Percentiles rank a stretch among this genome's conserved stretches.
These are phyloP conservation scores for Diceros bicornis DNA, from an alignment of 2,797 vertebrate genomes.

Conservation along the genomic window DNA sequence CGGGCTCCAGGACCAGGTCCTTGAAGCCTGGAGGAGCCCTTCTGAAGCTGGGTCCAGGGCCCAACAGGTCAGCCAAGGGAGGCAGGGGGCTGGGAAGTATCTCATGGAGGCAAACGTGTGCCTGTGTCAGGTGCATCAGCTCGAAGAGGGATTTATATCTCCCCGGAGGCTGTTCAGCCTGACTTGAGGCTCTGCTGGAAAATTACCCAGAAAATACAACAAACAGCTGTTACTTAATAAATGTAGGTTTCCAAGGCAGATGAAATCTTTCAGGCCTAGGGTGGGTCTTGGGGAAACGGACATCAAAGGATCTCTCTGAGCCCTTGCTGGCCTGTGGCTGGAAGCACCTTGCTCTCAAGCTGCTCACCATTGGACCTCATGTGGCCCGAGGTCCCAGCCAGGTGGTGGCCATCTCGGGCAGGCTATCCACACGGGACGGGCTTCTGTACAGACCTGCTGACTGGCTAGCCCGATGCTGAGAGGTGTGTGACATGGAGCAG, in stretches of 20 bases:
- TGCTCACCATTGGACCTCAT: not conserved
- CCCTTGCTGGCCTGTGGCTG: not conserved
- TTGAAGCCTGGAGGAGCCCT: not conserved
- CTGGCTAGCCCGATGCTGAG: not conserved
- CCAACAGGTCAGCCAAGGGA: not conserved
- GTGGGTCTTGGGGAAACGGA: not conserved
- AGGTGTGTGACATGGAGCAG: not conserved
- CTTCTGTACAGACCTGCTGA: not conserved
- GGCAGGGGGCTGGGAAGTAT: not conserved
- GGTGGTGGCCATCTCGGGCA: not conserved
- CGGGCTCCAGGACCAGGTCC: not conserved
- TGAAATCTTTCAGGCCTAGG: not conserved
- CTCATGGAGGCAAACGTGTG: rapidly evolving
- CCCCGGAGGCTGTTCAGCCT: not conserved
- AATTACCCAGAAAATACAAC: not conserved
- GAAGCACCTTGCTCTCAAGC: not conserved
- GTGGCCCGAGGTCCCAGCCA: not conserved
- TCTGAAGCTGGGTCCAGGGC: not conserved
- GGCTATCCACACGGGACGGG: not conserved
- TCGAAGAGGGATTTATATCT: not conserved
- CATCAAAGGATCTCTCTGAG: not conserved
- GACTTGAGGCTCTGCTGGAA: not conserved
- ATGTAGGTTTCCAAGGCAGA: not conserved
- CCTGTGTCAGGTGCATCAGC: rapidly evolving
- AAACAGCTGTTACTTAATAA: constrained; percentile 29